Evolutionary conservation across 2,888 invertebrate species (phyloP).

Genomic region (Chirona hameri): DNA sequence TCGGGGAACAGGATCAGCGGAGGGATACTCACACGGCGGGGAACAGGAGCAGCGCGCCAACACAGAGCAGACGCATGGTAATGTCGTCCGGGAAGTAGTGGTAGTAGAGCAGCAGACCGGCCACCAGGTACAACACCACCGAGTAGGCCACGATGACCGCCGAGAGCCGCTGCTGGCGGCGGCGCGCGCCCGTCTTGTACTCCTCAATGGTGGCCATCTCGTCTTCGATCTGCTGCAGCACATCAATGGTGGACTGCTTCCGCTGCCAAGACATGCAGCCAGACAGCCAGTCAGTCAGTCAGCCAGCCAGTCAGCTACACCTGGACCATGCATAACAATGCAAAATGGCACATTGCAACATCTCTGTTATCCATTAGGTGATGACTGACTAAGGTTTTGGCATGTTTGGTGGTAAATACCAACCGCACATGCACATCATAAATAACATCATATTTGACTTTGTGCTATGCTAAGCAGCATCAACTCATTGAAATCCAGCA

Average conservation of each 20-base stretch:
- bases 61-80: slow-evolving; percentile 68
- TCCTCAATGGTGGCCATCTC: slow-evolving; percentile 77
- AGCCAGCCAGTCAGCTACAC: too few species aligned
- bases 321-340: too few species aligned
- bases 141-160: slow-evolving; percentile 66
- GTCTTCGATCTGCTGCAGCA: slow-evolving; percentile 68
- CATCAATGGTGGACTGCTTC: slow-evolving; percentile 53
- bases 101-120: slow-evolving; percentile 74
- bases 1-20: too few species aligned
- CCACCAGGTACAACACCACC: slow-evolving; percentile 58
- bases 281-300: too few species aligned
- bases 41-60: slow-evolving; percentile 72
- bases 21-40: slow-evolving; percentile 70
- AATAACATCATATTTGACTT: too few species aligned
- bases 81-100: slow-evolving; percentile 72
- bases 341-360: too few species aligned
- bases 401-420: too few species aligned
- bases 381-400: too few species aligned
- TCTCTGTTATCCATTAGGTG: too few species aligned
- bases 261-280: slow-evolving; percentile 50
- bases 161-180: slow-evolving; percentile 73
- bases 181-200: slow-evolving; percentile 73
- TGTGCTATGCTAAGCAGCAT: too few species aligned
- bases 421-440: too few species aligned
- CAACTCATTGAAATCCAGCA: too few species aligned